These are phyloP conservation scores for Intellagama lesueurii DNA, from an alignment of 2,797 vertebrate species.

Conservation along the genomic window DNA sequence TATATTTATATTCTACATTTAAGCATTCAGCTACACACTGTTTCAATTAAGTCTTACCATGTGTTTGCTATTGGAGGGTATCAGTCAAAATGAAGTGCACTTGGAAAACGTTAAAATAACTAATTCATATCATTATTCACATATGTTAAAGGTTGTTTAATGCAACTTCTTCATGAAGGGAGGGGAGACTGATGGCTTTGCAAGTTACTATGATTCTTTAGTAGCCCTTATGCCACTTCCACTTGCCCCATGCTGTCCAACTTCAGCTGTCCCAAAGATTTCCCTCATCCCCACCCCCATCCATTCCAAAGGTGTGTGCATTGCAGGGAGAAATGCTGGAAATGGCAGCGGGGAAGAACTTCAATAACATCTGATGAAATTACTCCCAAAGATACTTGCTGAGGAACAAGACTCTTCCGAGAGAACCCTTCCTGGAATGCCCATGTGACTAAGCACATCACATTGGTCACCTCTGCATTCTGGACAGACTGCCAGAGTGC, in stretches of 20 bases:
- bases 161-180: conserved; percentile 69
- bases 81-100: conserved; percentile 81
- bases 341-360: neutral
- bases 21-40: conserved; percentile 79
- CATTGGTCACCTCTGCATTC: too few relatives aligned
- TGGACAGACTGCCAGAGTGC: neutral
- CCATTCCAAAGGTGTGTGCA: neutral
- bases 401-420: neutral
- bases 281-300: neutral
- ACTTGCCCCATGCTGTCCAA: neutral
- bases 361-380: neutral
- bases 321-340: neutral
- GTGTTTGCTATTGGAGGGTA: conserved; percentile 79
- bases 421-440: neutral
- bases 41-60: conserved; percentile 83
- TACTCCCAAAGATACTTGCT: neutral
- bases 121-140: conserved; percentile 83
- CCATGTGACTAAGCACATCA: neutral
- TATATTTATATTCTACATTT: conserved; percentile 83
- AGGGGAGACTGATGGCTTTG: conserved; percentile 71
- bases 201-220: conserved; percentile 70
- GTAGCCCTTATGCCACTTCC: conserved; percentile 48
- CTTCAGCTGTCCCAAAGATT: neutral
- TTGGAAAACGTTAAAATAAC: conserved; percentile 86
- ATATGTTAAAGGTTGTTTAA: conserved; percentile 76